These are phyloP conservation scores for Rhinopomastus cyanomelas DNA, from an alignment of 2,113 vertebrate genomes.

Conservation along the genomic window DNA sequence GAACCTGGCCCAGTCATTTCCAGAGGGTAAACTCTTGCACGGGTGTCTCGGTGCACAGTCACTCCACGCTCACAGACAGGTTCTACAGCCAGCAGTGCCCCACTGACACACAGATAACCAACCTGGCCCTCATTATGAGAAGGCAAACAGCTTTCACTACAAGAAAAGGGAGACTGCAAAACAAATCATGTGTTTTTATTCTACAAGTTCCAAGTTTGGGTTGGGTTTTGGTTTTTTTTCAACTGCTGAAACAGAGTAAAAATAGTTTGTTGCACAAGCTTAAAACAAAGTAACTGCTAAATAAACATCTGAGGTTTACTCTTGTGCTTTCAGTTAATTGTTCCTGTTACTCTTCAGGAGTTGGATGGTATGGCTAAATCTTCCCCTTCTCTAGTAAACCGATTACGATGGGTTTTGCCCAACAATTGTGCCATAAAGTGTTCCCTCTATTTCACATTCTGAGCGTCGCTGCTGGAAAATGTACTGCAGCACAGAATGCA, in stretches of 20 bases:
- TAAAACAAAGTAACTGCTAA: conserved; percentile 59
- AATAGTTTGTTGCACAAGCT: conserved; percentile 64
- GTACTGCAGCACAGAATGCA: conserved; percentile 60
- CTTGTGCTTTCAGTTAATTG: neutral
- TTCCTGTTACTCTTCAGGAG: conserved; percentile 11
- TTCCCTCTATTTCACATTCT: conserved; percentile 40
- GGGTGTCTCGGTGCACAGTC: neutral
- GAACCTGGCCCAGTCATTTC: neutral
- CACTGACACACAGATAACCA: conserved; percentile 31
- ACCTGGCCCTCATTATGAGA: conserved; percentile 53
- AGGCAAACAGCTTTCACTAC: conserved; percentile 49
- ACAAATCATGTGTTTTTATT: conserved; percentile 65
- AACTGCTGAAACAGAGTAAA: conserved; percentile 49
- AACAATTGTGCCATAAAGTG: neutral
- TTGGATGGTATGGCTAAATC: neutral
- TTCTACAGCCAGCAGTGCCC: conserved; percentile 7
- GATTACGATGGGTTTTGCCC: conserved; percentile 6
- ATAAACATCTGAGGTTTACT: conserved; percentile 37
- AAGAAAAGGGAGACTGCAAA: conserved; percentile 28
- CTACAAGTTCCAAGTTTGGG: conserved; percentile 49
- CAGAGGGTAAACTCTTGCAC: neutral
- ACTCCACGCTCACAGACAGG: conserved; percentile 3
- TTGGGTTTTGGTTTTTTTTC: conserved; percentile 19
- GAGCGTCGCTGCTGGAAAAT: conserved; percentile 69
- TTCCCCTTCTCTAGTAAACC: conserved; percentile 30